Evolutionary conservation across 2,888 invertebrate species (phyloP).

Genomic region (Morpho helenor): DNA sequence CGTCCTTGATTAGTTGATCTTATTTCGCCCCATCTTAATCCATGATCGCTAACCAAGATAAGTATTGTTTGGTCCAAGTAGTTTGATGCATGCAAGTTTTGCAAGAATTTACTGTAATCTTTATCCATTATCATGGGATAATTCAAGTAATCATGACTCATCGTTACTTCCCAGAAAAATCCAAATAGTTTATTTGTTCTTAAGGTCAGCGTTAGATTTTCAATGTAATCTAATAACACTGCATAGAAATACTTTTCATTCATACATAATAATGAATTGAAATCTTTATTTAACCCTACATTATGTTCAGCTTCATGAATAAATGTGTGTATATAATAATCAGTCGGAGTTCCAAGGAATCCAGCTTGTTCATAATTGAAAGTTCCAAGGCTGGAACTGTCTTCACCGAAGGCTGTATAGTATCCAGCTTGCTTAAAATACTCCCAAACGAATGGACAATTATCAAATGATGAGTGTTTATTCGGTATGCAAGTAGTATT

Average conservation of each 20-base stretch:
- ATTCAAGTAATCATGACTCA: slow-evolving; percentile 90
- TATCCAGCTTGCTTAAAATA: slow-evolving; percentile 83
- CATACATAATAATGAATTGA: slow-evolving; percentile 82
- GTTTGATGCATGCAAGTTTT: slow-evolving; percentile 58
- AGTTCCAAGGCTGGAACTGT: slow-evolving; percentile 84
- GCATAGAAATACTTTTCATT: slow-evolving; percentile 82
- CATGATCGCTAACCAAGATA: slow-evolving; percentile 91
- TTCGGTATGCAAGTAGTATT: slow-evolving; percentile 77
- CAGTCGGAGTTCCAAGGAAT: slow-evolving; percentile 85
- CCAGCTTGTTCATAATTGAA: slow-evolving; percentile 87
- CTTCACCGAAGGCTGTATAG: slow-evolving; percentile 88
- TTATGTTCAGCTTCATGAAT: slow-evolving; percentile 76
- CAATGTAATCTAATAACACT: slow-evolving; percentile 83
- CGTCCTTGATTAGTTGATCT: slow-evolving; percentile 88
- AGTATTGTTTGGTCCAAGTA: slow-evolving; percentile 82
- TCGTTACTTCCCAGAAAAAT: slow-evolving; percentile 88
- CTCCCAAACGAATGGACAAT: slow-evolving; percentile 90
- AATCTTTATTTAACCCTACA: slow-evolving; percentile 78
- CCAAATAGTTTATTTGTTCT: slow-evolving; percentile 82
- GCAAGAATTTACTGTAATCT: slow-evolving; percentile 77
- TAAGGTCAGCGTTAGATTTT: slow-evolving; percentile 79
- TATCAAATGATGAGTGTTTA: slow-evolving; percentile 78
- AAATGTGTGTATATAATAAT: slow-evolving; percentile 88
- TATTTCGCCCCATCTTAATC: slow-evolving; percentile 89
- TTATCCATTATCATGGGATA: slow-evolving; percentile 85